Evolutionary conservation across 2,797 vertebrate species (phyloP), one percentile per base, ranked within the genome.

Genomic region (Phrynocephalus forsythii): DNA sequence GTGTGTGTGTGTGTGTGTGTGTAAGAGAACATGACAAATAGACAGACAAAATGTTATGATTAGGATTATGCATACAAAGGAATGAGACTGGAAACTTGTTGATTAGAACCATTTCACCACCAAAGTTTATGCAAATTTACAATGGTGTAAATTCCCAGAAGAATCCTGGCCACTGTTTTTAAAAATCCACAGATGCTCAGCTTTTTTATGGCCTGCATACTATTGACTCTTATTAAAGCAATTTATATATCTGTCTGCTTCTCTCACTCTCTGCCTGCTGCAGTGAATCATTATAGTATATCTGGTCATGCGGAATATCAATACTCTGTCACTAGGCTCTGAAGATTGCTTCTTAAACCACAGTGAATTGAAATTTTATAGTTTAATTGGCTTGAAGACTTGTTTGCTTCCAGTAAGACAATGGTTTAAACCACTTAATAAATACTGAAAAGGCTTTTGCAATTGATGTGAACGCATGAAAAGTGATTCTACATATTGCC

Each of bases 291-390:
- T 83, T 83, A 48, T 11, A 30, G n/a, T 28, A 28, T 20, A 72
- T 83, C 22, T 72, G 48, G 28, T 52, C 16, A 68, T 11, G n/a
- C 48, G 73, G 52, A 75, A 75, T 24, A 75, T 28, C 44, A 52
- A 75, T 73, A 38, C 6, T 84, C 69, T 75, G 6, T 66, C 15
- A 38, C 71, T 30, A 33, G 52, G 22, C 26, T 75, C 72, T 66
- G 60, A 6, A 33, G 33, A 50, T 85, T 85, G 73, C 60, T 76
- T 66, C 73, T 77, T 6, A 85, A 76, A 13, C 72, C 56, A 76
- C 1, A 3, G 76, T 76, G 11, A 48, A 77, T 85, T 73, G 56
- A 85, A 67, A 66, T 85, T 28, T 85, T 76, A 77, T 85, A 38
- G 33, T 16, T 85, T n/a, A 28, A 28, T 60, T 85, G 60, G 15